Evolutionary conservation across 2,888 invertebrate genomes (phyloP), one percentile per base, ranked within the genome.

Genomic region (Volucella inflata): DNA sequence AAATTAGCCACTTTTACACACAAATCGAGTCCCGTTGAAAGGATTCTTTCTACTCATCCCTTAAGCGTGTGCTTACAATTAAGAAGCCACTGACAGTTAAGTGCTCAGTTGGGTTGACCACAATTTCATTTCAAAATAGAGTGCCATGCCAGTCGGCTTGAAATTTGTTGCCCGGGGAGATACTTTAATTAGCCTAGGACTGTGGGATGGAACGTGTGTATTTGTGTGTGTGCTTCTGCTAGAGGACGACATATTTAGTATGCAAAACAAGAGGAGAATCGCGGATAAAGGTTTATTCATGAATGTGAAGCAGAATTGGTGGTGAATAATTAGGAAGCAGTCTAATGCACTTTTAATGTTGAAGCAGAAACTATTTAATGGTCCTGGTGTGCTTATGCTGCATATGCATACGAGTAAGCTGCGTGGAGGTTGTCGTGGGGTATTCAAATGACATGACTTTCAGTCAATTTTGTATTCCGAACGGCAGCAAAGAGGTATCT

Each of bases 331-430:
- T 70, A n/a, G 48, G 40, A 30, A 21, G 8, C 36, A 36, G 4
- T 16, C 48, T 75, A 65, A 75, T 75, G 65, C 21, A 57, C 48
- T 75, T 55, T 65, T 75, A 21, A 64, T 64, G 72, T 62, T 40
- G 6, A 10, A 1, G 8, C 9, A 21, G 11, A 9, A 42, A 60
- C 16, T 60, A 40, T 44, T 53, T 53, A 46, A 74, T 55, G 48
- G 48, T 46, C 21, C 40, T 17, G 9, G 30, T 30, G 30, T 30
- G 30, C 30, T 30, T 30, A 30, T 30, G 30, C 30, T 30, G 30
- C 30, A 30, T 30, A 30, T 30, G 30, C 30, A 30, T 30, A 30
- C 6, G 30, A 6, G 30, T 30, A 2, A 30, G 30, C 2, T 30
- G 30, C 30, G 30, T 6, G 6, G 30, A 30, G 4, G 6, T 30